phyloP scores from a whole-genome alignment of 1,140 invertebrate genomes.

The Adelges cooleyi region DNA sequence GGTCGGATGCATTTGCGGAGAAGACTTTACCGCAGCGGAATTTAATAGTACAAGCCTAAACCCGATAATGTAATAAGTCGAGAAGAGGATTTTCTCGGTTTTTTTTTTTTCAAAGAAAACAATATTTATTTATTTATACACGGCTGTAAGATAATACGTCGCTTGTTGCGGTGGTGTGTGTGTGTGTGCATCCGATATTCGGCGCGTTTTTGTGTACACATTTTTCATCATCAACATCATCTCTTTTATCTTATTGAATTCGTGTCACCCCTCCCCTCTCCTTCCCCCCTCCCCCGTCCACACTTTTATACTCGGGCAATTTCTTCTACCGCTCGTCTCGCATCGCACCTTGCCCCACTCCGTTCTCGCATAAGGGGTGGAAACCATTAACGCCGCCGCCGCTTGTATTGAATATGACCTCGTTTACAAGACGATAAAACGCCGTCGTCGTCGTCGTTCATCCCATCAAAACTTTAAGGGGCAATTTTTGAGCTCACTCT shows the following conservation, averaged over 20 bases:
- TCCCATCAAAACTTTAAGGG: neutral
- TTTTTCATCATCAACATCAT: slow-evolving; percentile 1
- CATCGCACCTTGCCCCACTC: neutral
- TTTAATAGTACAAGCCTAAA: no score
- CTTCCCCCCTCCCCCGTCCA: neutral
- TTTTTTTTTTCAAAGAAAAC: no score
- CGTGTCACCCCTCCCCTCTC: neutral
- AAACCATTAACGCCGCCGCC: neutral
- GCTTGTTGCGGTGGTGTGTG: no score
- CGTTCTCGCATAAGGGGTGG: neutral
- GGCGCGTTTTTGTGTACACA: neutral
- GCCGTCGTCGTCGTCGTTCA: neutral
- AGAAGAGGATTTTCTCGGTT: no score
- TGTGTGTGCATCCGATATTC: no score
- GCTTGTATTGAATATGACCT: neutral
- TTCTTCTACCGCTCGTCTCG: no score
- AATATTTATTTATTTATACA: no score
- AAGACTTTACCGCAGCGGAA: no score
- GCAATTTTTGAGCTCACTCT: neutral
- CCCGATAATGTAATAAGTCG: no score
- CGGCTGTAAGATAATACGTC: no score
- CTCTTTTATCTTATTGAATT: slow-evolving; percentile 24
- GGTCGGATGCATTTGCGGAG: no score
- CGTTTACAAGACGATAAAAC: slow-evolving; percentile 12
- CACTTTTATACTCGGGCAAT: no score